Percentiles rank a stretch among this genome's conserved stretches.
Conservation (phyloP, 1,140 invertebrate species). For the Portunus trituberculatus region DNA sequence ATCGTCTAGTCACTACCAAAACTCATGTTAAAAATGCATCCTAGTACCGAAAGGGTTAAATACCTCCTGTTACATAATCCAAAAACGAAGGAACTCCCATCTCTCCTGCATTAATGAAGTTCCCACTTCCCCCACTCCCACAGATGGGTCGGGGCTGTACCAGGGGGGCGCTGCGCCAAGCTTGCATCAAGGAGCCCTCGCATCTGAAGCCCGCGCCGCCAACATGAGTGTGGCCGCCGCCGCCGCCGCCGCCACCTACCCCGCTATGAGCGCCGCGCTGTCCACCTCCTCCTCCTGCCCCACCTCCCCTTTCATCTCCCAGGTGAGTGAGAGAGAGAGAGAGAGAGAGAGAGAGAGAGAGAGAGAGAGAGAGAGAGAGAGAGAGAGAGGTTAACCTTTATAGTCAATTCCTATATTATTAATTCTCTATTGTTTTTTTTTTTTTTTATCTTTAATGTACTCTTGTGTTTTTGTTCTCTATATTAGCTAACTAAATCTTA, state of each 20-base stretch:
- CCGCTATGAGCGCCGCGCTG: slow-evolving; percentile 70
- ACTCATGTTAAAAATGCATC: no score
- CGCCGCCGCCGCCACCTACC: slow-evolving; percentile 71
- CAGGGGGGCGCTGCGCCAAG: slow-evolving; percentile 51
- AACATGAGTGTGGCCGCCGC: slow-evolving; percentile 72
- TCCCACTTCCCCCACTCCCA: background rate
- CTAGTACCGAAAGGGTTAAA: no score
- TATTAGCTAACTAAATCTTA: no score
- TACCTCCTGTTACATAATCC: no score
- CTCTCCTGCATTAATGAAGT: background rate
- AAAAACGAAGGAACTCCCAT: background rate
- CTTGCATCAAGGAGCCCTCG: slow-evolving; percentile 57
- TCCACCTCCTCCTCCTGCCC: slow-evolving; percentile 56
- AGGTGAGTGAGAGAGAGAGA: slow-evolving; percentile 57
- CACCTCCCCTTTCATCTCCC: slow-evolving; percentile 60
- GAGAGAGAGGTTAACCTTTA: background rate
- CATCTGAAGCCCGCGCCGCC: slow-evolving; percentile 63
- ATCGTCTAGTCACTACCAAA: no score
- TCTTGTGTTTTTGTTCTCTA: no score
- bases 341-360: slow-evolving; percentile 43
- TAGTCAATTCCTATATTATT: no score
- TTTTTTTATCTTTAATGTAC: no score
- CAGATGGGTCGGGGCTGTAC: slow-evolving; percentile 67
- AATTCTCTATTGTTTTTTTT: no score
- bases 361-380: slow-evolving; percentile 44